Percentiles rank a stretch among this genome's conserved stretches.
Conservation (phyloP, 2,113 vertebrate genomes). For the Cyanoramphus novaezelandiae region DNA sequence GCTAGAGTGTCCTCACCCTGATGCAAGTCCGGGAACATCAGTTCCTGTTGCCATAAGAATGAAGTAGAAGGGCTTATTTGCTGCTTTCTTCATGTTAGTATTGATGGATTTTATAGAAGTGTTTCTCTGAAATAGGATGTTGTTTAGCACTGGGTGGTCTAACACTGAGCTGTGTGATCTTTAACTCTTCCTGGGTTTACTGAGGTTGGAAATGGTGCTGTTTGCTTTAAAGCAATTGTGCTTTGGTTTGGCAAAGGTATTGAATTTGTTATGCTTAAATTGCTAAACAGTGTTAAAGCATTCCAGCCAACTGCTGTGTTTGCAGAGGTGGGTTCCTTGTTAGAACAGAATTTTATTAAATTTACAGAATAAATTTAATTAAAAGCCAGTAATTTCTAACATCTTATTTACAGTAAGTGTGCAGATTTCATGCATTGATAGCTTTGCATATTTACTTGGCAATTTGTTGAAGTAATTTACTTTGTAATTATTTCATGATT, state of each 20-base stretch:
- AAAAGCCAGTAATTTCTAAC: conserved; percentile 40
- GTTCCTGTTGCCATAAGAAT: neutral
- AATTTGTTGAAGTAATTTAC: conserved; percentile 62
- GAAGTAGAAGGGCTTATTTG: neutral
- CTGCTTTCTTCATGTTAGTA: fast-evolving
- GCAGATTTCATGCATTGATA: conserved; percentile 47
- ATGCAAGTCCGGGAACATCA: neutral
- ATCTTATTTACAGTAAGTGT: conserved; percentile 11
- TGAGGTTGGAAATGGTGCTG: neutral
- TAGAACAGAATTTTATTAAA: conserved; percentile 50
- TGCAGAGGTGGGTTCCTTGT: conserved; percentile 1
- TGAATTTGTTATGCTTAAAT: conserved; percentile 19
- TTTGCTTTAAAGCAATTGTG: neutral
- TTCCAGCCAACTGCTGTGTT: conserved; percentile 1
- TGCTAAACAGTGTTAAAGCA: neutral
- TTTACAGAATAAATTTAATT: conserved; percentile 50
- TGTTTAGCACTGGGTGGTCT: conserved; percentile 42
- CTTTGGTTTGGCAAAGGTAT: neutral
- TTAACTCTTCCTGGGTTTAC: neutral
- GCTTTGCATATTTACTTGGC: conserved; percentile 46
- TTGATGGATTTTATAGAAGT: neutral
- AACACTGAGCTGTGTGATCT: neutral
- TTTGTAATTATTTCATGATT: conserved; percentile 56
- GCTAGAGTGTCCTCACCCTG: neutral
- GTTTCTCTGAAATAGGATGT: neutral